A percentile compares a stretch with the other conserved stretches of the same genome.
Evolutionary conservation across 2,888 invertebrate species (phyloP).

Genomic region (Drosophila eohydei): DNA sequence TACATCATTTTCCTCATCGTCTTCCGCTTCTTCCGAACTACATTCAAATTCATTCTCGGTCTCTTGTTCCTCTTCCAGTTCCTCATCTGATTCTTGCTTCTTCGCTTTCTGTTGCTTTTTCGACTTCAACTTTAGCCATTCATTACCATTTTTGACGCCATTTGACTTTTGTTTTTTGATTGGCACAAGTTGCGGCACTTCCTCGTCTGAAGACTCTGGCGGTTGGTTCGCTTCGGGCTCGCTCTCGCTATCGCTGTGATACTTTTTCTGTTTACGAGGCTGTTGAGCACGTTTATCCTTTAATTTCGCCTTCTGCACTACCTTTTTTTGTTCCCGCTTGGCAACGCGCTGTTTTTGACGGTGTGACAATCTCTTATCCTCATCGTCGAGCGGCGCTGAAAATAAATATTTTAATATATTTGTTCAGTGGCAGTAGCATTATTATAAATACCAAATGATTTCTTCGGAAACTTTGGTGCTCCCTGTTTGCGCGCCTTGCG

Average conservation of each 20-base stretch:
- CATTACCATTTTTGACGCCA: constrained; percentile 89
- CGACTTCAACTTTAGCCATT: constrained; percentile 88
- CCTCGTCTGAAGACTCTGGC: constrained; percentile 67
- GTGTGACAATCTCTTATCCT: constrained; percentile 88
- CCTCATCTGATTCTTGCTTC: constrained; percentile 43
- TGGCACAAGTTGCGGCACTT: constrained; percentile 50
- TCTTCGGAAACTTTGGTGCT: constrained; percentile 87
- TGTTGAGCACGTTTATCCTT: constrained; percentile 56
- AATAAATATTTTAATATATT: constrained; percentile 11
- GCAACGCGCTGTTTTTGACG: constrained; percentile 89
- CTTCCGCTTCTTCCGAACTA: constrained; percentile 45
- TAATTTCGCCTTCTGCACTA: constrained; percentile 77
- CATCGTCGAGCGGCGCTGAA: constrained; percentile 84
- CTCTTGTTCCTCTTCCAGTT: constrained; percentile 48
- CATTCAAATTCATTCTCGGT: constrained; percentile 62
- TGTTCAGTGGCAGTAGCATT: neutral
- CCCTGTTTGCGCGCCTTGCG: constrained; percentile 94
- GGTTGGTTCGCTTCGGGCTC: constrained; percentile 68
- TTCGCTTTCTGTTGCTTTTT: constrained; percentile 82
- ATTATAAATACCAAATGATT: constrained; percentile 79
- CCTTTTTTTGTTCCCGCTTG: constrained; percentile 87
- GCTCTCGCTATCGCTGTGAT: constrained; percentile 82
- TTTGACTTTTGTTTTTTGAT: constrained; percentile 54
- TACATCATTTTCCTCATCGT: constrained; percentile 66
- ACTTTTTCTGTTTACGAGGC: constrained; percentile 66